Conservation (phyloP, 2,113 vertebrate genomes). For the Aldabrachelys gigantea region DNA sequence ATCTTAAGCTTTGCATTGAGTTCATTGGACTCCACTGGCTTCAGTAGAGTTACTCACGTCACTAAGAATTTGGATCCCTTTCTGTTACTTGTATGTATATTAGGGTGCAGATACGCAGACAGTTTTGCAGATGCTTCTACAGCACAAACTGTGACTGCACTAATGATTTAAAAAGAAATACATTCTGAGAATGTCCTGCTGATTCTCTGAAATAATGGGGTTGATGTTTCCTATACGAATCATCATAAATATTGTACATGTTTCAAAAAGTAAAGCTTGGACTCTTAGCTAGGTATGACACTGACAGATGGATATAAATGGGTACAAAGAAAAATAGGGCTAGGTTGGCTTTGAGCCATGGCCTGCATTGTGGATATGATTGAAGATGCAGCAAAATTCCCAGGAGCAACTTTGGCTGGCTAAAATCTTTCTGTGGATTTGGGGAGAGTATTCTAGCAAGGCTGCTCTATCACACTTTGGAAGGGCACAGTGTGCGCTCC, state of each 20-base stretch:
- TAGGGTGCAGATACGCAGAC: background rate
- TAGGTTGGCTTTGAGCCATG: no score
- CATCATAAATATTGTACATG: fast-evolving
- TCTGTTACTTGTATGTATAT: conserved; percentile 31
- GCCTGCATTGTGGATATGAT: background rate
- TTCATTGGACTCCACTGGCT: conserved; percentile 25
- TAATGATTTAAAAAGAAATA: background rate
- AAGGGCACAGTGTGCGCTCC: background rate
- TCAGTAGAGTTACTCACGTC: background rate
- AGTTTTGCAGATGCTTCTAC: conserved; percentile 39
- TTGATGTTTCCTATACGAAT: background rate
- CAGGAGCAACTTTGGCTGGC: background rate
- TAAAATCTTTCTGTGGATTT: background rate
- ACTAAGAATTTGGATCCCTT: conserved; percentile 28
- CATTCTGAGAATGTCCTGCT: background rate
- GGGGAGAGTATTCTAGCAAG: background rate
- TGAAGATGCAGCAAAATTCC: background rate
- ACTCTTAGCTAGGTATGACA: background rate
- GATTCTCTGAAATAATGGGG: background rate
- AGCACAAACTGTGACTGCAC: background rate
- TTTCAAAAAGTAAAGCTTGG: fast-evolving
- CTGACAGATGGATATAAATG: background rate
- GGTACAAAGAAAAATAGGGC: background rate
- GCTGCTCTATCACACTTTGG: background rate
- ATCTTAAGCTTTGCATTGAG: background rate